Base-by-base conservation (phyloP, 2,113 vertebrate genomes). In the Rostratula benghalensis region DNA sequence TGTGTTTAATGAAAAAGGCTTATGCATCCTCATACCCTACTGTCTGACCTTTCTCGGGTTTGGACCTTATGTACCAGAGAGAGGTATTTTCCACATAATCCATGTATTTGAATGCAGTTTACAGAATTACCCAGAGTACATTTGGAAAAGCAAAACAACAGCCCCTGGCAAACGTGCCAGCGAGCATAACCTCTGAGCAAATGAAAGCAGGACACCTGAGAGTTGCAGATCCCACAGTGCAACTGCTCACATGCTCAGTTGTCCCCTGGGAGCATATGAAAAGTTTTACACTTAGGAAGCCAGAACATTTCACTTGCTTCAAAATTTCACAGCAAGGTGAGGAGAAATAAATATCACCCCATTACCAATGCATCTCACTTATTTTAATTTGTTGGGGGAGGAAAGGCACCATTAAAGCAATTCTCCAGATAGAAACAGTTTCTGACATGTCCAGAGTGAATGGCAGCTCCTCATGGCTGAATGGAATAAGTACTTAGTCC, bases 1-100 rank as follows among this genome's bases (percentile, higher is more conserved):
- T 33, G 39, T 63, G 16, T 86, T 86, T 93, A 93, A 96, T 95
- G 91, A 96, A 91, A 97, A 94, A 75, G 74, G 56, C 33, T 95
- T 95, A 95, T 89, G 92, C 80, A 86, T 90, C 70, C 56, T 91
- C 93, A 79, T 76, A 74, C 16, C 0, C 0, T 50, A 54, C 78
- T 87, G 25, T 93, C 61, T 92, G 88, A 91, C 93, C 92, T 81
- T 37, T 68, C 82, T 76, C 10, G 6, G 17, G 41, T 89, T 65
- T 85, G 23, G 59, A 93, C 65, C 5, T 77, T 45, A 35, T 48
- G 45, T 71, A 90, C 56, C 41, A 90, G 81, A 84, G 75, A 51
- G 56, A 63, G 7, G 7, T 63, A 75, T 74, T 97, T 57, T 7
- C 69, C n/a, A 81, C 61, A 56, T 78, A 93, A 91, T 89, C 83